A percentile compares a stretch with the other conserved stretches of the same genome.
Evolutionary conservation across 2,113 vertebrate genomes (phyloP).

Genomic region (Progne subis): DNA sequence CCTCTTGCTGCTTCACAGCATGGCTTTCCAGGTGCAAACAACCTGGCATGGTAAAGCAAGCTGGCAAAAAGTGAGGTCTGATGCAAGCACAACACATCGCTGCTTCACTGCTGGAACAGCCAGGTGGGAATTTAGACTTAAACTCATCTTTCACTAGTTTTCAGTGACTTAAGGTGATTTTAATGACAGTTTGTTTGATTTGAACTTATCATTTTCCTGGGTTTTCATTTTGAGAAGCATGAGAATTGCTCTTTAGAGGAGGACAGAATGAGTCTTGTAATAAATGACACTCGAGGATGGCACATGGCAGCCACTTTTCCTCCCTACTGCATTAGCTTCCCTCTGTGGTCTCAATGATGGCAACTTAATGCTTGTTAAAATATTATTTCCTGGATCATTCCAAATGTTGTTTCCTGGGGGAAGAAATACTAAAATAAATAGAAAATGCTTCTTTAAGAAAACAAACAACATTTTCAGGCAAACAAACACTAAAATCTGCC

Average conservation of each 20-base stretch:
- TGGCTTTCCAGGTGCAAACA: neutral
- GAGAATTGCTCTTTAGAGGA: neutral
- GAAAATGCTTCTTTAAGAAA: neutral
- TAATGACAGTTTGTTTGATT: neutral
- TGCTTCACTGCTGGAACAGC: neutral
- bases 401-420: neutral
- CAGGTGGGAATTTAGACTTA: neutral
- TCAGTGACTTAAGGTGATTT: neutral
- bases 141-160: neutral
- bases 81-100: rapidly evolving
- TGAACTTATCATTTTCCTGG: neutral
- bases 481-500: neutral
- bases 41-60: neutral
- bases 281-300: rapidly evolving
- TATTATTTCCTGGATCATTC: neutral
- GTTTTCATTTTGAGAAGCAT: neutral
- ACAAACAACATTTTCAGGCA: neutral
- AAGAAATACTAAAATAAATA: conserved; percentile 6
- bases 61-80: neutral
- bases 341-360: neutral
- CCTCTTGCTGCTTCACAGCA: rapidly evolving
- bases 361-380: conserved; percentile 1
- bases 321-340: neutral
- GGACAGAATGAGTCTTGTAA: neutral
- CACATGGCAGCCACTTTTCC: neutral